Percentiles rank a stretch among this genome's conserved stretches.
Conservation (phyloP, 2,797 vertebrate genomes). For the Chrosomus eos region DNA sequence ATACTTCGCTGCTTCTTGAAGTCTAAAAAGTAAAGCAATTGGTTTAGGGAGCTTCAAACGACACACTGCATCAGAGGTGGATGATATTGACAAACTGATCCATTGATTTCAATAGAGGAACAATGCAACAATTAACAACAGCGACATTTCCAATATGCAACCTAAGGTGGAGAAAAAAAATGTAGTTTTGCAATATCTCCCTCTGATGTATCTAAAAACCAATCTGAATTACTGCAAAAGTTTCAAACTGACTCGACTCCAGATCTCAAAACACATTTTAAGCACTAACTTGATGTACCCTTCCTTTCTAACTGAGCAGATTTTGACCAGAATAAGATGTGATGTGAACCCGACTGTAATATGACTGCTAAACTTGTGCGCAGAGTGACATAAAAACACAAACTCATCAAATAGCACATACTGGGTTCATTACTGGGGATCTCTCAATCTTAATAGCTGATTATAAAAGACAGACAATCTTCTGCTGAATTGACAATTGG, state of each 20-base stretch:
- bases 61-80: neutral
- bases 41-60: neutral
- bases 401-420: neutral
- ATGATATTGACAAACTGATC: too few species aligned
- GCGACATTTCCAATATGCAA: neutral
- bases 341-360: neutral
- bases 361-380: neutral
- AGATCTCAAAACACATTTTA: neutral
- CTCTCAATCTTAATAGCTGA: neutral
- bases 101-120: neutral
- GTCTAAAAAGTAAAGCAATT: neutral
- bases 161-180: neutral
- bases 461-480: neutral
- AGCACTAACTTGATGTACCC: neutral
- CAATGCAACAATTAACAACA: neutral
- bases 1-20: neutral
- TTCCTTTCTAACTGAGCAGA: neutral
- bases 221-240: too few species aligned
- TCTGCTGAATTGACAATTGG: slow-evolving; percentile 16
- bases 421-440: neutral
- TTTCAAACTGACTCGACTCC: neutral
- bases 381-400: neutral
- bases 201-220: neutral
- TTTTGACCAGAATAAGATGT: neutral
- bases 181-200: neutral